These are phyloP conservation scores for Mamestra configurata DNA, from an alignment of 1,140 invertebrate species.

Conservation along the genomic window DNA sequence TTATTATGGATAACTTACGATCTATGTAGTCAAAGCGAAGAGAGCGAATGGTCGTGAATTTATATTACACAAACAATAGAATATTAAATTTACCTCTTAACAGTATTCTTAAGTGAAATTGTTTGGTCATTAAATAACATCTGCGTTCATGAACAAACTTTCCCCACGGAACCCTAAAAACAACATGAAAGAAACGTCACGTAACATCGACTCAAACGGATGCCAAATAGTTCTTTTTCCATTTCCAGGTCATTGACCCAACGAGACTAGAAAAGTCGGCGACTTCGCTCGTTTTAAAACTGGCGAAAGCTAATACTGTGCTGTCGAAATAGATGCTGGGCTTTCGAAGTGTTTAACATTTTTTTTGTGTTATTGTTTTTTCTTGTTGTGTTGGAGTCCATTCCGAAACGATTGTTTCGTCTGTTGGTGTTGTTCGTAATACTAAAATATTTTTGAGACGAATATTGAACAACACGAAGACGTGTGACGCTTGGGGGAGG, in stretches of 20 bases:
- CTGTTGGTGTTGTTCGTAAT: neutral
- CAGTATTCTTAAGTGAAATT: too few species aligned
- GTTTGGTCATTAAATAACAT: neutral
- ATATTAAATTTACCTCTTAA: neutral
- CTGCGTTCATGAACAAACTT: neutral
- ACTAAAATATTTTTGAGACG: neutral
- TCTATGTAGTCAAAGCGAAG: too few species aligned
- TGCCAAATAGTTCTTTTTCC: slow-evolving; percentile 59
- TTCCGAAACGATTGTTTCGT: neutral
- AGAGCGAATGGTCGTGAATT: too few species aligned
- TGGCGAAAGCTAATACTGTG: slow-evolving; percentile 42
- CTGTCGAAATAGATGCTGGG: slow-evolving; percentile 33
- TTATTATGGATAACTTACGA: too few species aligned
- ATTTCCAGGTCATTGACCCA: slow-evolving; percentile 55
- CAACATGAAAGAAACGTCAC: slow-evolving; percentile 48
- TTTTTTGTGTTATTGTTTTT: slow-evolving; percentile 20
- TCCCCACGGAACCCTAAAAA: slow-evolving; percentile 18
- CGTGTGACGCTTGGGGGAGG: too few species aligned
- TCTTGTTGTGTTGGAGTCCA: neutral
- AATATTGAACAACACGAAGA: too few species aligned
- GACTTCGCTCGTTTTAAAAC: slow-evolving; percentile 46
- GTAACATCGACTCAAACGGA: slow-evolving; percentile 47
- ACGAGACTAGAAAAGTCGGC: slow-evolving; percentile 49
- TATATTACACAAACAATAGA: neutral
- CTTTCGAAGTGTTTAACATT: slow-evolving; percentile 38